phyloP scores from a whole-genome alignment of 2,888 invertebrate species.

The Drosophila putrida region DNA sequence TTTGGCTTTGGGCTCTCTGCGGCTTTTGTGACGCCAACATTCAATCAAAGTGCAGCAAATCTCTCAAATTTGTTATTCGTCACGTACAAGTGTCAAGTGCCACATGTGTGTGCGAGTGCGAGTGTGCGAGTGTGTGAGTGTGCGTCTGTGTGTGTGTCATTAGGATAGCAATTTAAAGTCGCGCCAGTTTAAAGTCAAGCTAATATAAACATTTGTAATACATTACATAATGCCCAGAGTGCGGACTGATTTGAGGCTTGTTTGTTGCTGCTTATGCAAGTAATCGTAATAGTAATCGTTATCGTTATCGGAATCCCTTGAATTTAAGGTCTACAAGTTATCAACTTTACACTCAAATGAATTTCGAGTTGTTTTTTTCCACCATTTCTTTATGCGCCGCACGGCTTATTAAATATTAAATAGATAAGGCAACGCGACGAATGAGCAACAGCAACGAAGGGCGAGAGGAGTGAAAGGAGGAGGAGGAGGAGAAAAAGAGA shows the following conservation, averaged over 20 bases:
- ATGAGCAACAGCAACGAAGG: not conserved
- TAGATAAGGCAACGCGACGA: constrained; percentile 59
- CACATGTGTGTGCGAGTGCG: constrained; percentile 26
- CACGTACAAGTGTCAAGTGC: constrained; percentile 64
- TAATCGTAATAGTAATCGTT: constrained; percentile 46
- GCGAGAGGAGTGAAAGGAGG: not conserved
- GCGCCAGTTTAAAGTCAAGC: constrained; percentile 27
- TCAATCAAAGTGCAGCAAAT: constrained; percentile 76
- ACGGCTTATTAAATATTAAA: constrained; percentile 79
- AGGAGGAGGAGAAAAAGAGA: not conserved
- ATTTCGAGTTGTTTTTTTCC: constrained; percentile 33
- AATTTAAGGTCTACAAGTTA: constrained; percentile 49
- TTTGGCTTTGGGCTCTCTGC: constrained; percentile 54
- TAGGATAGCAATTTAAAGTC: constrained; percentile 45
- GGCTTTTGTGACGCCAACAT: constrained; percentile 56
- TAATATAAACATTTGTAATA: constrained; percentile 34
- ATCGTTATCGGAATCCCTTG: constrained; percentile 39
- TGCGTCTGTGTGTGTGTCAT: constrained; percentile 20
- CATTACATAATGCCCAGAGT: constrained; percentile 13
- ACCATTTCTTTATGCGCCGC: constrained; percentile 39
- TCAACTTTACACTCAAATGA: constrained; percentile 81
- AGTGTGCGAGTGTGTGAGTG: constrained; percentile 1
- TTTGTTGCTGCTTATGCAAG: constrained; percentile 39
- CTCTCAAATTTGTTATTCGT: constrained; percentile 76
- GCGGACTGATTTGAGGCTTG: constrained; percentile 17